These are phyloP conservation scores for Catagonus wagneri DNA, from an alignment of 2,113 vertebrate genomes.

Conservation along the genomic window DNA sequence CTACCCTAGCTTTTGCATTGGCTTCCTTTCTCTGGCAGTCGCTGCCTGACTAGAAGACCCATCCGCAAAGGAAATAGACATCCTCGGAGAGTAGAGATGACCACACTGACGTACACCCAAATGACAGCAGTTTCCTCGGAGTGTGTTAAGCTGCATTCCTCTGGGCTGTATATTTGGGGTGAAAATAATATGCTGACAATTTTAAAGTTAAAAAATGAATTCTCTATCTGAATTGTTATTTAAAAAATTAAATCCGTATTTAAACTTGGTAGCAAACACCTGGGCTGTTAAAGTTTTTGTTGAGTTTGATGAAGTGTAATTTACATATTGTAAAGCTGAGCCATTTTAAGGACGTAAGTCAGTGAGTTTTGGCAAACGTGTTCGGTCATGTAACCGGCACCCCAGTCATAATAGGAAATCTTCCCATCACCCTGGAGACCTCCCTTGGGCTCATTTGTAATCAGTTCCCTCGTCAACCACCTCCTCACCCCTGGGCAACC, in stretches of 20 bases:
- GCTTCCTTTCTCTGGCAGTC: not conserved
- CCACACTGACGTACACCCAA: not conserved
- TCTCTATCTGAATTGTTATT: too few relatives aligned
- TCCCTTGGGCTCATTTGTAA: too few relatives aligned
- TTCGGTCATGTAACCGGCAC: not conserved
- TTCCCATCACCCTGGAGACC: too few relatives aligned
- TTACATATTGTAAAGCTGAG: not conserved
- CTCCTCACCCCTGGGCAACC: not conserved
- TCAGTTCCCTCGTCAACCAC: accelerated
- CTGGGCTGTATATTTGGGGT: not conserved
- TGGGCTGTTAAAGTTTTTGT: not conserved
- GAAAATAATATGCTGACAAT: not conserved
- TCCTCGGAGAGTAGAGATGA: not conserved
- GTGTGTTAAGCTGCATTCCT: not conserved
- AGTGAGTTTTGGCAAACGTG: not conserved
- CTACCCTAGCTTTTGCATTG: not conserved
- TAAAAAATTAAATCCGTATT: not conserved
- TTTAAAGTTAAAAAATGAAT: not conserved
- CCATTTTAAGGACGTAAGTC: not conserved
- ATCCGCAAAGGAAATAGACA: not conserved
- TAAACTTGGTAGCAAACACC: not conserved
- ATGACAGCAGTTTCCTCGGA: not conserved
- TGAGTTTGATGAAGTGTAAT: not conserved
- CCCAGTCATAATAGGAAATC: not conserved
- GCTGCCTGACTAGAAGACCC: not conserved